Base-by-base conservation (phyloP, 64 coral and sea anemone genomes). In the Anthopleura sola region DNA sequence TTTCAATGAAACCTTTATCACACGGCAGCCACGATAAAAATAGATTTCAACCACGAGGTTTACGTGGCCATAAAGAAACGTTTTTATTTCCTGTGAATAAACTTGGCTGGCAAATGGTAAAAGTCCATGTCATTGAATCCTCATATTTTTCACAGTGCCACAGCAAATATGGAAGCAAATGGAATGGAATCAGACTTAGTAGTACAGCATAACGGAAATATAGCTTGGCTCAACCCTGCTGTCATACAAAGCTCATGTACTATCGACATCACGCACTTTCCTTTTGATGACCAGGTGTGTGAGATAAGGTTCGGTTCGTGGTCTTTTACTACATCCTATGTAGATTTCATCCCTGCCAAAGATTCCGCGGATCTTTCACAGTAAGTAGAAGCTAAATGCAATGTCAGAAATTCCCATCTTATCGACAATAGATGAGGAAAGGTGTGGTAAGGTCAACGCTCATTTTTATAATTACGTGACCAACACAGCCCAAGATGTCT, bases 221-320 rank as follows among this genome's bases (percentile, higher is more conserved):
- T 94, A 37, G 40, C 68, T 2, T 90, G 92, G 92, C 36, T 86
- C 51, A 94, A 90, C 31, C 92, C 87, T 23, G 76, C 83, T 17
- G 82, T 94, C 29, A 76, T 85, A 44, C 28, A 76, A 28, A 94
- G 87, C 80, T 94, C 92, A 26, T 94, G 92, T 48, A 82, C 49
- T 83, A 94, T 94, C n/a, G 92, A 94, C 78, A 94, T 94, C 37
- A 78, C 88, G 0, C 82, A 75, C 14, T 94, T 94, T 36, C 92
- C 92, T 8, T 82, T 94, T 74, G 92, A 94, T 29, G 85, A 94
- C 77, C 92, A 94, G 83, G 83, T 49, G 12, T 94, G 92, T 60
- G 40, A 76, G 34, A 26, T 89, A 23, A 81, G 68, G 28, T 75
- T 94, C 74, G 84, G 87, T 26, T 94, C 92, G 50, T 86, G 92